phyloP scores from a whole-genome alignment of 2,888 invertebrate genomes.

The Deroplatys truncata region DNA sequence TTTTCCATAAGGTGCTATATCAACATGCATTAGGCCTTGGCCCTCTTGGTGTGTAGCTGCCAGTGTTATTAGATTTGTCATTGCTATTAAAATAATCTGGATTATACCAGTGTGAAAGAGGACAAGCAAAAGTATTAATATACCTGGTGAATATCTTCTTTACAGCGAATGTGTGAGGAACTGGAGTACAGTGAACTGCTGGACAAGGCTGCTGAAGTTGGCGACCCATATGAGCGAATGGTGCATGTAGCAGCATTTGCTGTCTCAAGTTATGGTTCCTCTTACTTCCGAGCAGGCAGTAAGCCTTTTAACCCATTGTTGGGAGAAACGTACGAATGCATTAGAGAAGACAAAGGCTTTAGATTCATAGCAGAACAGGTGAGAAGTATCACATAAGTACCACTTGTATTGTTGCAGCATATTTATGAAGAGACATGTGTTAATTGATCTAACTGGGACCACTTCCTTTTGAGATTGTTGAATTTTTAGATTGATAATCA shows the following conservation, averaged over 20 bases:
- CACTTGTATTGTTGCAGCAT: neutral
- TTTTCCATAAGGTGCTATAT: too few species aligned
- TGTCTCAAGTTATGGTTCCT: constrained; percentile 72
- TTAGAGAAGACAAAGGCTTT: constrained; percentile 73
- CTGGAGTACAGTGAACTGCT: constrained; percentile 77
- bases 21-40: too few species aligned
- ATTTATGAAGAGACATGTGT: neutral
- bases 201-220: constrained; percentile 66
- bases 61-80: too few species aligned
- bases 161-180: constrained; percentile 74
- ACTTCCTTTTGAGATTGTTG: neutral
- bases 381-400: constrained; percentile 5
- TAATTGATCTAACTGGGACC: neutral
- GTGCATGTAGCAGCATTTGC: constrained; percentile 76
- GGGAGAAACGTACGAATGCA: constrained; percentile 78
- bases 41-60: too few species aligned
- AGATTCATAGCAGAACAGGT: constrained; percentile 76
- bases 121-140: too few species aligned
- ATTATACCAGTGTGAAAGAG: too few species aligned
- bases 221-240: constrained; percentile 67
- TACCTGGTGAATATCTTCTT: neutral
- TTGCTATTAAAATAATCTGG: too few species aligned
- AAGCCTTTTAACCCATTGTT: constrained; percentile 83
- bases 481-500: neutral
- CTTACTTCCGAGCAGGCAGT: constrained; percentile 69